phyloP scores from a whole-genome alignment of 2,888 invertebrate genomes.

The Mylabris sibirica region DNA sequence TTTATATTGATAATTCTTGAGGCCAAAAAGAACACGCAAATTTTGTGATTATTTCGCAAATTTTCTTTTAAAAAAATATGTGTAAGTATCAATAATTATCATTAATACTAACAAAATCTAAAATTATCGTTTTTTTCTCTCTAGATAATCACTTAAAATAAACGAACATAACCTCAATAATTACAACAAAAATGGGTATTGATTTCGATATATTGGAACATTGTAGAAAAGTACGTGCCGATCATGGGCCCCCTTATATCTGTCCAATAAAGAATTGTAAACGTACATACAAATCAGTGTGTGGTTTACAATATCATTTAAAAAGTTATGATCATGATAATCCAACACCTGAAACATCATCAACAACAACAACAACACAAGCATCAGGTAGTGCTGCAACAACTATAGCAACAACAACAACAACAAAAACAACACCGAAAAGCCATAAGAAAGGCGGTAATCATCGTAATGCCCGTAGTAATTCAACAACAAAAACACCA shows the following conservation, averaged over 20 bases:
- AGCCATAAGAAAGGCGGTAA: not conserved
- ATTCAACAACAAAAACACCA: conserved; percentile 39
- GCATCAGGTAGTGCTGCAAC: too few species aligned
- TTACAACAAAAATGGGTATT: conserved; percentile 73
- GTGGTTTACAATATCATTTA: conserved; percentile 86
- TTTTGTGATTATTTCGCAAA: too few species aligned
- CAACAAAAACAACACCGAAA: conserved; percentile 16
- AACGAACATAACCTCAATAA: conserved; percentile 27
- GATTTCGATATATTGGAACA: conserved; percentile 88
- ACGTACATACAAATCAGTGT: conserved; percentile 85
- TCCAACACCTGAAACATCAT: conserved; percentile 64
- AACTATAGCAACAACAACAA: too few species aligned
- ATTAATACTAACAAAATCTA: too few species aligned
- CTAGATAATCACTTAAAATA: too few species aligned
- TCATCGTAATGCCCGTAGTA: not conserved
- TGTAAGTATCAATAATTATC: too few species aligned
- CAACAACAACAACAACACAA: conserved; percentile 60
- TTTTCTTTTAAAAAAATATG: too few species aligned
- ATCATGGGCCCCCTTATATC: conserved; percentile 83
- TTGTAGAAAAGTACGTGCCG: conserved; percentile 81
- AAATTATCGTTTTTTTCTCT: too few species aligned
- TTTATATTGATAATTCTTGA: too few species aligned
- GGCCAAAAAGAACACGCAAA: too few species aligned
- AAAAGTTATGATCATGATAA: conserved; percentile 86
- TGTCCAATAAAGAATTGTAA: conserved; percentile 88